Percentiles rank a stretch among this genome's conserved stretches.
phyloP scores from a whole-genome alignment of 1,140 invertebrate species.

The Forficula auricularia region DNA sequence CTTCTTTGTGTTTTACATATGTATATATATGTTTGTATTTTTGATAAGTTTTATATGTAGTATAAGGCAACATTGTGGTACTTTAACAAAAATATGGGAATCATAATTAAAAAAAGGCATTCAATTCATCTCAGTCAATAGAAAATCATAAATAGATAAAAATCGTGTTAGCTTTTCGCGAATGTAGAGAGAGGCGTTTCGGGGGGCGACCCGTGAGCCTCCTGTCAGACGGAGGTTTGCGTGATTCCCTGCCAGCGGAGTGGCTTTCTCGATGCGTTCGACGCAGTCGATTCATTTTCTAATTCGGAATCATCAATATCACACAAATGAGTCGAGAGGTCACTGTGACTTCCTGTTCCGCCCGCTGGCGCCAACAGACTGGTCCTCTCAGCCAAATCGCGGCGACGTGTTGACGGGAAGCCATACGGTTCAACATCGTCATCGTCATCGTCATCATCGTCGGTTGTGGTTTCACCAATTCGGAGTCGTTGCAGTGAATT shows the following conservation, averaged over 20 bases:
- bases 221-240: constrained; percentile 39
- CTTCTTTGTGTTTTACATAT: too few relatives aligned
- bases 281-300: constrained; percentile 37
- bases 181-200: constrained; percentile 1
- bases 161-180: neutral
- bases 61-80: too few relatives aligned
- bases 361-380: constrained; percentile 40
- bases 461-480: constrained; percentile 19
- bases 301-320: constrained; percentile 84
- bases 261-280: constrained; percentile 24
- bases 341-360: constrained; percentile 56
- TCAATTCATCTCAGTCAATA: too few relatives aligned
- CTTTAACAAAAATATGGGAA: too few relatives aligned
- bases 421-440: constrained; percentile 46
- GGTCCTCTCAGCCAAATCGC: constrained; percentile 42
- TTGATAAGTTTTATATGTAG: too few relatives aligned
- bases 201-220: neutral
- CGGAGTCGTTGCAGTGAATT: constrained; percentile 2
- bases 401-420: constrained; percentile 40
- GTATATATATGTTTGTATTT: too few relatives aligned
- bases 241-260: constrained; percentile 32
- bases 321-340: constrained; percentile 71
- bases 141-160: too few relatives aligned
- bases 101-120: too few relatives aligned
- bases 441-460: constrained; percentile 24